These are phyloP conservation scores for Vultur gryphus DNA, from an alignment of 2,797 vertebrate species.

Conservation along the genomic window DNA sequence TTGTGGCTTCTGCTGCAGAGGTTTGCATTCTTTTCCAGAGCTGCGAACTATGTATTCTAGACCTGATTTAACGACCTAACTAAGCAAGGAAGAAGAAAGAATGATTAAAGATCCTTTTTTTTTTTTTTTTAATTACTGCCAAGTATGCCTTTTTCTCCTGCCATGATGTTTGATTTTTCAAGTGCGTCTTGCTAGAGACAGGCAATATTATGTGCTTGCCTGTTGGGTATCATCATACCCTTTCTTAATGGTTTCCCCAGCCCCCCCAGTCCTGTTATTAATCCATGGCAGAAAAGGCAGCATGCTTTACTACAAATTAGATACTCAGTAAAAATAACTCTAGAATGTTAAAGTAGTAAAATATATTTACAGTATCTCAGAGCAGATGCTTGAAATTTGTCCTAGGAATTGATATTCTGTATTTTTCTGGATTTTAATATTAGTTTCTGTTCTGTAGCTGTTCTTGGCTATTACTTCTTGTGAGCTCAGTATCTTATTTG, in stretches of 20 bases:
- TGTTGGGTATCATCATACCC: background rate
- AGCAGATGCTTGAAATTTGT: background rate
- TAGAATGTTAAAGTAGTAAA: background rate
- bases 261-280: background rate
- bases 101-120: background rate
- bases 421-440: background rate
- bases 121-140: background rate
- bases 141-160: background rate
- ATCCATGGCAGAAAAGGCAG: background rate
- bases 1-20: background rate
- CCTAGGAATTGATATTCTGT: background rate
- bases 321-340: background rate
- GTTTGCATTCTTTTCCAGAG: background rate
- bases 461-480: background rate
- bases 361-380: background rate
- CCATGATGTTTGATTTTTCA: background rate
- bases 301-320: background rate
- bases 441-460: background rate
- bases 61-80: background rate
- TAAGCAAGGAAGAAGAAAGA: background rate
- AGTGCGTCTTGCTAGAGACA: background rate
- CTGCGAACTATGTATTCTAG: background rate
- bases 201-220: background rate
- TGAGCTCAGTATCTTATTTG: background rate
- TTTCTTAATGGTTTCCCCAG: background rate